Percentiles rank a stretch among this genome's conserved stretches.
Conservation (phyloP, 2,113 vertebrate species). For the Xenus cinereus region DNA sequence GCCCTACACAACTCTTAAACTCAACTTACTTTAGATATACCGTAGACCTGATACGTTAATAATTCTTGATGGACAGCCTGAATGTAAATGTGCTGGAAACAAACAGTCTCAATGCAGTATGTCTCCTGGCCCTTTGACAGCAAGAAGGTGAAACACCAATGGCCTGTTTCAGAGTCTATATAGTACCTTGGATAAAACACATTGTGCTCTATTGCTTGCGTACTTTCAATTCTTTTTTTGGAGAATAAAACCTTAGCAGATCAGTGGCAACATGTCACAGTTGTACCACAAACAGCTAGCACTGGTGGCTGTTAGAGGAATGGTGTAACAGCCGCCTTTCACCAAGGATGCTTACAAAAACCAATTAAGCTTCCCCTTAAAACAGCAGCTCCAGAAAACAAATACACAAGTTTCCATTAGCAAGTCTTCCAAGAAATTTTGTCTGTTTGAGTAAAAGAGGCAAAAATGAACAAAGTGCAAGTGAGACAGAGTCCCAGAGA, state of each 20-base stretch:
- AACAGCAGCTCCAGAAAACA: not conserved
- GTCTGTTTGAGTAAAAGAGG: not conserved
- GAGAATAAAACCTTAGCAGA: not conserved
- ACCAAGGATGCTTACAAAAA: not conserved
- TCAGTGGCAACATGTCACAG: not conserved
- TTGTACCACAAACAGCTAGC: not conserved
- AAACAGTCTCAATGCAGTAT: accelerated
- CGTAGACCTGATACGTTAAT: not conserved
- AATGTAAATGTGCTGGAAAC: accelerated
- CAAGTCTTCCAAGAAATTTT: not conserved
- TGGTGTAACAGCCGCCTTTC: not conserved
- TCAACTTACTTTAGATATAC: not conserved
- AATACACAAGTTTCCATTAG: not conserved
- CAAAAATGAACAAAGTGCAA: not conserved
- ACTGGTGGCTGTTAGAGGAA: not conserved
- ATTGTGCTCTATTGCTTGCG: not conserved
- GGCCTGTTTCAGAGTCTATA: accelerated
- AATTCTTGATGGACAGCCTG: not conserved
- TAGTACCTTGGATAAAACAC: not conserved
- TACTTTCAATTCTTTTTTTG: not conserved
- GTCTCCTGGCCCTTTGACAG: not conserved
- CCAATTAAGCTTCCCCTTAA: not conserved
- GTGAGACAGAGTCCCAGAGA: not conserved
- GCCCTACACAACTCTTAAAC: not conserved
- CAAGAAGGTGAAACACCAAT: not conserved